These are phyloP conservation scores for Odontamblyopus lacepedii DNA, from an alignment of 2,797 vertebrate species.

Conservation along the genomic window DNA sequence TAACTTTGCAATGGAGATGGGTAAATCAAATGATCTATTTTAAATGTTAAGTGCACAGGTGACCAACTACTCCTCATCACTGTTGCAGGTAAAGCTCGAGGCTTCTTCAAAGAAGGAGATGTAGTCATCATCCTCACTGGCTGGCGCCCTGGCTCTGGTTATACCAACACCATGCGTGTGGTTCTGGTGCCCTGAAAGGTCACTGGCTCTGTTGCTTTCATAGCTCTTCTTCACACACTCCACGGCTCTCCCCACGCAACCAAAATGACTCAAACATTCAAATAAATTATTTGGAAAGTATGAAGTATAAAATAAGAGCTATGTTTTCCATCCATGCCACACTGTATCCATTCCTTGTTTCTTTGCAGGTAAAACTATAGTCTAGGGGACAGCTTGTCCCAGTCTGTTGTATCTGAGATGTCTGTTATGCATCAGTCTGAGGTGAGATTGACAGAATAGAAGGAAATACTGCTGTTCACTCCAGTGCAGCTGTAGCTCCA, in stretches of 20 bases:
- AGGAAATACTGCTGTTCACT: constrained; percentile 20
- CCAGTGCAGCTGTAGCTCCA: constrained; percentile 32
- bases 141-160: constrained; percentile 96
- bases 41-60: background rate
- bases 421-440: constrained; percentile 34
- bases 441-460: constrained; percentile 36
- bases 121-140: constrained; percentile 93
- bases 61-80: background rate
- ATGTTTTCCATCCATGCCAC: constrained; percentile 31
- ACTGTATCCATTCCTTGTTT: constrained; percentile 45
- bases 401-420: constrained; percentile 57
- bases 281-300: constrained; percentile 30
- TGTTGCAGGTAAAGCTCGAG: constrained; percentile 87
- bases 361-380: constrained; percentile 33
- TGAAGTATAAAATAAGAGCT: background rate
- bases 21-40: constrained; percentile 58
- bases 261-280: constrained; percentile 26
- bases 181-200: constrained; percentile 85
- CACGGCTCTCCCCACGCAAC: constrained; percentile 25
- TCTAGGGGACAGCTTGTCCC: constrained; percentile 44
- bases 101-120: constrained; percentile 93
- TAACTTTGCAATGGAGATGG: constrained; percentile 94
- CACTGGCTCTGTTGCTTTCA: constrained; percentile 39
- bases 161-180: constrained; percentile 99
- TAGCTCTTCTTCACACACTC: constrained; percentile 24